Evolutionary conservation across 2,113 vertebrate genomes (phyloP), one percentile per base, ranked within the genome.

Genomic region (Mirza zaza): DNA sequence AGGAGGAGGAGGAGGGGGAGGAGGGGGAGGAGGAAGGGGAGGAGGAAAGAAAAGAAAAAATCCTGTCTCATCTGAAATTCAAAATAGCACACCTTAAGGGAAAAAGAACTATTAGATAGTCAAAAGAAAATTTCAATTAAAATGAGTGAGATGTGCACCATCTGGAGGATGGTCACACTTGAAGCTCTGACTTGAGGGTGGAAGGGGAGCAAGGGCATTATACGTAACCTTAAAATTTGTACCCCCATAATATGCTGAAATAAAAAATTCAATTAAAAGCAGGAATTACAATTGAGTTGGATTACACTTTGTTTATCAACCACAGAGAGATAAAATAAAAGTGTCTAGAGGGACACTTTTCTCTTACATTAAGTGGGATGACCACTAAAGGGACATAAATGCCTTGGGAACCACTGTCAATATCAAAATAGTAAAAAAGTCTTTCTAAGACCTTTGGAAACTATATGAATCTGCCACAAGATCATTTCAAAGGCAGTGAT

Each of bases 101-200:
- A 91, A 94, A 94, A 89, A 61, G 23, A 65, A 97, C 29, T 45
- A 90, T 29, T 45, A 82, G 48, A 36, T 89, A 94, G 34, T 91
- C 0, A 68, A 87, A 95, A 76, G 8, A 92, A 92, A 93, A 36
- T 85, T 57, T 67, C 91, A 87, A 27, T 71, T 77, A 75, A 84
- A 94, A 86, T 45, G 45, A 45, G 45, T 45, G 45, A 45, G 45
- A 45, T 45, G 45, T 45, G 45, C 45, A 45, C 45, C 45, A 45
- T 45, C 45, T 45, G 45, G 45, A 8, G 45, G 45, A 45, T 8
- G 45, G 45, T 45, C 45, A 45, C 45, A 45, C 45, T 45, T 45
- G 45, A 45, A 45, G 45, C 45, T 45, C 8, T 45, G 45, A 45
- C 45, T 8, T 45, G 45, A 45, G 45, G 45, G 45, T 7, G 45